phyloP scores from a whole-genome alignment of 2,797 vertebrate species.

The Microhierax caerulescens region DNA sequence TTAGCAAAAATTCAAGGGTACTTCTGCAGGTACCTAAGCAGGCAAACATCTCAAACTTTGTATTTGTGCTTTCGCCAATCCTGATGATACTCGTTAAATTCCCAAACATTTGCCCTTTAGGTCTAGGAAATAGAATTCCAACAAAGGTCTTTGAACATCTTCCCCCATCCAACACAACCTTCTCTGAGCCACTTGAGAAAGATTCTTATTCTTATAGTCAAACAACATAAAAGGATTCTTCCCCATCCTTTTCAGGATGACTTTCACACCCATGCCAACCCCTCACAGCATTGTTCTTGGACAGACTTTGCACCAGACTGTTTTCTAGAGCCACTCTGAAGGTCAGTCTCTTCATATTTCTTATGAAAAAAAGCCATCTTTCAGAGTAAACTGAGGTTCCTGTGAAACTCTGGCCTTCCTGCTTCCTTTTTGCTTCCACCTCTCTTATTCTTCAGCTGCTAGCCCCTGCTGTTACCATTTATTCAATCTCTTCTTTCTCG shows the following conservation, averaged over 20 bases:
- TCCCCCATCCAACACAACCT: neutral
- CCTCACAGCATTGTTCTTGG: neutral
- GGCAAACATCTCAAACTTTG: neutral
- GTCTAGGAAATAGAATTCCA: neutral
- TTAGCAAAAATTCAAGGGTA: neutral
- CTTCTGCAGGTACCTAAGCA: neutral
- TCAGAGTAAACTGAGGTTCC: neutral
- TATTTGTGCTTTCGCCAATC: neutral
- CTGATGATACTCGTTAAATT: neutral
- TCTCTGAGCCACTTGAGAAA: neutral
- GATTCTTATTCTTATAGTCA: neutral
- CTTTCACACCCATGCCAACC: neutral
- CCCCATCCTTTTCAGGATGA: neutral
- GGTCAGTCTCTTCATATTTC: neutral
- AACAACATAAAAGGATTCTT: neutral
- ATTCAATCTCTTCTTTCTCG: neutral
- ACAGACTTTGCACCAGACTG: neutral
- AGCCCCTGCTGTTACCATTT: neutral
- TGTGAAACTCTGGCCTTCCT: neutral
- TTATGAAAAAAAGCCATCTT: neutral
- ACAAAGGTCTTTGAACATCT: neutral
- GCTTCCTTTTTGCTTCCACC: neutral
- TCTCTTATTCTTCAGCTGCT: neutral
- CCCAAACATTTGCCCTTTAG: neutral
- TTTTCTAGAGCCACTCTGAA: neutral